Evolutionary conservation across 2,888 invertebrate species (phyloP).

Genomic region (Liodrosophila aerea): DNA sequence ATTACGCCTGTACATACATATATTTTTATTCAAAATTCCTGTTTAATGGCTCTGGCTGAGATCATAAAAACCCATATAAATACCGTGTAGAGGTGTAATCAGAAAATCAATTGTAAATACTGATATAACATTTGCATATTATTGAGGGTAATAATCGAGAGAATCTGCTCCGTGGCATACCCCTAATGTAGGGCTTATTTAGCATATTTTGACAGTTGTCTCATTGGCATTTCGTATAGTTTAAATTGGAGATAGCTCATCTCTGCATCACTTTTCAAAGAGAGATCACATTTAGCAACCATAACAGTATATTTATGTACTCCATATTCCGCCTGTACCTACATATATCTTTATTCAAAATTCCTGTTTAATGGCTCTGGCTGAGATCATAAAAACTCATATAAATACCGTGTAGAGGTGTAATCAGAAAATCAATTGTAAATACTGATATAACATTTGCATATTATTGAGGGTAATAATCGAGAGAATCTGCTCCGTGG

Average conservation of each 20-base stretch:
- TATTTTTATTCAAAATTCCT: conserved; percentile 34
- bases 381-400: conserved; percentile 55
- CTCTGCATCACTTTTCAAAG: conserved; percentile 28
- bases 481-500: too few species aligned
- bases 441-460: too few species aligned
- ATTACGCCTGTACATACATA: conserved; percentile 4
- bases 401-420: conserved; percentile 13
- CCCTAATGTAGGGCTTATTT: conserved; percentile 14
- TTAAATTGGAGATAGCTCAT: conserved; percentile 45
- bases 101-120: too few species aligned
- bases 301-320: conserved; percentile 64
- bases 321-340: conserved; percentile 16
- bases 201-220: conserved; percentile 52
- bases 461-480: not conserved
- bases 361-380: conserved; percentile 15
- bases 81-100: conserved; percentile 9
- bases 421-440: conserved; percentile 1
- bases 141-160: too few species aligned
- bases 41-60: conserved; percentile 25
- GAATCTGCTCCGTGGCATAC: too few species aligned
- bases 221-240: conserved; percentile 40
- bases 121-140: too few species aligned
- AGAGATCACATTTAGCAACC: too few species aligned
- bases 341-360: conserved; percentile 32
- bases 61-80: conserved; percentile 53